Evolutionary conservation across 1,140 invertebrate species (phyloP), one percentile per base, ranked within the genome.

Genomic region (Zaprionus ornatus): DNA sequence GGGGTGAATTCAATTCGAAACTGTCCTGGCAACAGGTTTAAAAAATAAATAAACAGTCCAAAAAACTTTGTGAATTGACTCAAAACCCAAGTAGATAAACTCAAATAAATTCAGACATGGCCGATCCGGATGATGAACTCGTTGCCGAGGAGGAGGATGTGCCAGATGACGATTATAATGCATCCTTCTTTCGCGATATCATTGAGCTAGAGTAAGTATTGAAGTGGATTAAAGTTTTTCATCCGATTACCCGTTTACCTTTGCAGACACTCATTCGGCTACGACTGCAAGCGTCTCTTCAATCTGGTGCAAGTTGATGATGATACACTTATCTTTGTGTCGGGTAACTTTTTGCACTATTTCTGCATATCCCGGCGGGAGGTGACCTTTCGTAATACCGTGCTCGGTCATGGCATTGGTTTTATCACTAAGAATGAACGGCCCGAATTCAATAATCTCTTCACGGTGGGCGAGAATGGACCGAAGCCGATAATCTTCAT

Each of bases 381-480:
- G 80, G 93, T 95, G 10, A 95, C 94, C 84, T 96, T 97, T 82
- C 93, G 95, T 74, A 94, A 96, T 91, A 95, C 95, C 65, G 95
- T 95, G 4, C 95, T 95, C 3, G 96, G 96, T 21, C 95, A 94
- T 52, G 96, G 97, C 65, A 95, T 98, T 69, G 97, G 97, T 4
- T 95, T 96, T 75, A 95, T 98, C 29, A 94, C 95, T 59, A 96
- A 95, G 93, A 96, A 97, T 94, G 95, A 96, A 68, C 93, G 91
- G 50, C 93, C 93, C 71, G 94, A 94, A 35, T 94, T 93, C 59
- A 92, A 95, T 66, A 92, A 95, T 66, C 95, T 97, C 70, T 95
- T 98, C 83, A 97, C 97, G 13, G 94, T 98, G n/a, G 97, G 94
- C 12, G 97, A 98, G 93, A 97, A 97, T 86, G 97, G 95, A 13